phyloP scores from a whole-genome alignment of 2,888 invertebrate species.

The Sclerodermus sp. region DNA sequence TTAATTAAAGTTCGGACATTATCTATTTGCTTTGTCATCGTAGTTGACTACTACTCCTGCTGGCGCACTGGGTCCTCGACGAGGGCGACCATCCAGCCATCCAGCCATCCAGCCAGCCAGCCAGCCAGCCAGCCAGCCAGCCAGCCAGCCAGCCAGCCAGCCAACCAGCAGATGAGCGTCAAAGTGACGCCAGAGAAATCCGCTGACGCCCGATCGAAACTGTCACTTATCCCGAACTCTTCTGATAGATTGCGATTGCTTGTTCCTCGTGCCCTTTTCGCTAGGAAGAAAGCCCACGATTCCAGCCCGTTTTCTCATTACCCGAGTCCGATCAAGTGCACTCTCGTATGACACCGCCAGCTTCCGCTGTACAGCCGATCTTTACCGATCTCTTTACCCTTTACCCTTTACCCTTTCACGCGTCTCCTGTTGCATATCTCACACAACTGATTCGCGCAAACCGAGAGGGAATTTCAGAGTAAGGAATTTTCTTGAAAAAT shows the following conservation, averaged over 20 bases:
- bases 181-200: conserved; percentile 24
- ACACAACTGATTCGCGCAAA: too few species aligned
- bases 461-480: too few species aligned
- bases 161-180: conserved; percentile 20
- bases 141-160: too few species aligned
- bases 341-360: not conserved
- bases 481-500: too few species aligned
- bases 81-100: too few species aligned
- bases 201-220: conserved; percentile 25
- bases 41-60: conserved; percentile 34
- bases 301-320: not conserved
- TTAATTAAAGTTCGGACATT: conserved; percentile 58
- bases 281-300: not conserved
- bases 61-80: not conserved
- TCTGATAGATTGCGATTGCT: conserved; percentile 25
- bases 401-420: too few species aligned
- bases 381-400: too few species aligned
- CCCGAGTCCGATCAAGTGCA: not conserved
- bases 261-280: conserved; percentile 18
- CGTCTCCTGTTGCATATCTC: too few species aligned
- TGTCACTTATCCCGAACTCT: conserved; percentile 19
- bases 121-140: too few species aligned
- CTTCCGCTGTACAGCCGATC: too few species aligned
- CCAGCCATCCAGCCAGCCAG: too few species aligned
- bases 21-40: conserved; percentile 59